A percentile compares a stretch with the other conserved stretches of the same genome.
Conservation (phyloP, 2,888 invertebrate species). For the Galeopsomyia nigrocyanea region DNA sequence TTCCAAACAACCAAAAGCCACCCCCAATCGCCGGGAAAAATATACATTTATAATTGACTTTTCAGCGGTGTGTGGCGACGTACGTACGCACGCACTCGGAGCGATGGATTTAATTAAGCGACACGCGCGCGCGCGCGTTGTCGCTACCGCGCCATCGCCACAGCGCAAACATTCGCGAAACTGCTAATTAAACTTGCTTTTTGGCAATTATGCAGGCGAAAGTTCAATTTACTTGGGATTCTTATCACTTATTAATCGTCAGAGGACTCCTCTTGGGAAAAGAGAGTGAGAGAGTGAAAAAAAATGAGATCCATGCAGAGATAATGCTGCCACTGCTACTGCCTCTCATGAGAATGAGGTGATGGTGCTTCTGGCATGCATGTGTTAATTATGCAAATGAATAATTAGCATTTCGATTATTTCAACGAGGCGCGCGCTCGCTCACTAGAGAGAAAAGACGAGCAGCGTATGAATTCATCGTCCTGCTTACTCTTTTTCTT, state of each 20-base stretch:
- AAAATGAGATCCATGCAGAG: no score
- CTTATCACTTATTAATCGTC: background rate
- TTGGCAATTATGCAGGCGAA: slow-evolving; percentile 29
- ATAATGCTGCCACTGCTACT: background rate
- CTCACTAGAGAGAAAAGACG: slow-evolving; percentile 6
- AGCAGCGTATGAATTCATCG: slow-evolving; percentile 26
- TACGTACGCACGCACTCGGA: no score
- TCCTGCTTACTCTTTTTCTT: background rate
- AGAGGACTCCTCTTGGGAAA: no score
- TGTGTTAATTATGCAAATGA: slow-evolving; percentile 66
- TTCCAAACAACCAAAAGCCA: background rate
- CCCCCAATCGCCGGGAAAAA: slow-evolving; percentile 24
- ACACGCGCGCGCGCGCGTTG: no score
- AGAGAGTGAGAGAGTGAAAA: no score
- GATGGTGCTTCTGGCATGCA: slow-evolving; percentile 21
- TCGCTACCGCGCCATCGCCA: slow-evolving; percentile 5
- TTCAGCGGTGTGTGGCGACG: slow-evolving; percentile 7
- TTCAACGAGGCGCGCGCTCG: slow-evolving; percentile 51
- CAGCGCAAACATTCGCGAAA: slow-evolving; percentile 1
- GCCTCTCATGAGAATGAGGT: background rate
- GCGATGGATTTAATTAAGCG: slow-evolving; percentile 45
- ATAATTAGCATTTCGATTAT: slow-evolving; percentile 66
- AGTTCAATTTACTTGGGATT: slow-evolving; percentile 28
- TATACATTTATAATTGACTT: slow-evolving; percentile 46
- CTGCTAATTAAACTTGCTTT: slow-evolving; percentile 40